Evolutionary conservation across 2,888 invertebrate genomes (phyloP), one percentile per base, ranked within the genome.

Genomic region (Melitaea athalia): DNA sequence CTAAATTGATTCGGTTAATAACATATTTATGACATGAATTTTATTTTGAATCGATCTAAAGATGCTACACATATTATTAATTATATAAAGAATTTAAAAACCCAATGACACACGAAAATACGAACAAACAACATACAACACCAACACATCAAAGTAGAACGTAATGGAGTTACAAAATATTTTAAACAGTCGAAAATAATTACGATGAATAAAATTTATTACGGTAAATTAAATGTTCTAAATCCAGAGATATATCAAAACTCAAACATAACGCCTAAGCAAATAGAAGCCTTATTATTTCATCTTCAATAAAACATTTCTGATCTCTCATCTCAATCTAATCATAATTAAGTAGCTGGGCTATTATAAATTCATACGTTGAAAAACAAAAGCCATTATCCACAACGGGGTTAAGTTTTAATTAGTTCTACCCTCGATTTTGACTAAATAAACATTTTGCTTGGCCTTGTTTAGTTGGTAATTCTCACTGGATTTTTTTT

Each of bases 321-420:
- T 31, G 45, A n/a, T 60, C 45, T 57, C 66, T 63, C 63, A 49
- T 60, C 59, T 53, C 59, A 55, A 52, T 63, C 49, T 66, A 45
- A 68, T 68, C 68, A 75, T 81, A 79, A 82, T 81, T 76, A 79
- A 76, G 74, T 57, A 74, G 64, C 73, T 71, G 4, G 75, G 76
- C 77, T 79, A 78, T 83, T 81, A 82, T 80, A 77, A 81, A 83
- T 84, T 81, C 79, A 81, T 82, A 77, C 81, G 74, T 77, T 77
- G 76, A 79, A 83, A 81, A 83, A 82, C 83, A 82, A 83, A 84
- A 81, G 79, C 81, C 75, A 79, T 85, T 84, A 81, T 72, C 76
- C 76, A 77, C 76, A 74, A 78, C 78, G 75, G 66, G 67, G 72
- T 70, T 72, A 82, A 85, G 77, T 85, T 85, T 83, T 84, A 85